phyloP scores from a whole-genome alignment of 2,797 vertebrate genomes.

The Anguilla marmorata region DNA sequence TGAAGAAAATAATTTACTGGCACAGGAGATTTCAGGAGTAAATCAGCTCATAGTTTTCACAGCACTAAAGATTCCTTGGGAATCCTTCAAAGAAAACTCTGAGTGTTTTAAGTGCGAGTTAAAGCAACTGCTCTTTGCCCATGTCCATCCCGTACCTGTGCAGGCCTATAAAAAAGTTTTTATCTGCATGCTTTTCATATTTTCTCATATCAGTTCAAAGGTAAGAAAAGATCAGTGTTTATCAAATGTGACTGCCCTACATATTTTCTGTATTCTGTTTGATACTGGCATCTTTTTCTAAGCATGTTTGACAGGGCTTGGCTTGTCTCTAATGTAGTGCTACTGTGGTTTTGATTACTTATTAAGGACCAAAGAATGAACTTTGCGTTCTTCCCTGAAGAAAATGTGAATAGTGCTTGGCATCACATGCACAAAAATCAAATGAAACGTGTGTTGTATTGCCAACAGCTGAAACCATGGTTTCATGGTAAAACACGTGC shows the following conservation, averaged over 20 bases:
- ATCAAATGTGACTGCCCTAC: neutral
- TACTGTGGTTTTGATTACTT: neutral
- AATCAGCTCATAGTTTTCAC: neutral
- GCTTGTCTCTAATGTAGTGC: neutral
- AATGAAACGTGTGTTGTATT: neutral
- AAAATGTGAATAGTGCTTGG: neutral
- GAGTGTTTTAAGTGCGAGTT: neutral
- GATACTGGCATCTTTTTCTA: slow-evolving; percentile 3
- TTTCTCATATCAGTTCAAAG: neutral
- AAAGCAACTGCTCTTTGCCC: neutral
- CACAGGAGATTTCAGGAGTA: neutral
- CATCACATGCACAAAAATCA: neutral
- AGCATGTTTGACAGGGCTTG: neutral
- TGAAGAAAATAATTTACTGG: neutral
- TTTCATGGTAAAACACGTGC: neutral
- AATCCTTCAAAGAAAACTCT: slow-evolving; percentile 16
- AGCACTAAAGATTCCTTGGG: slow-evolving; percentile 8
- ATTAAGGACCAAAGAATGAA: neutral
- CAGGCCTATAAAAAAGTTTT: neutral
- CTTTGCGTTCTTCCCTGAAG: neutral
- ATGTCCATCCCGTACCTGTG: neutral
- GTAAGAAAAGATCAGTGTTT: neutral
- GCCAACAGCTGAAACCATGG: neutral
- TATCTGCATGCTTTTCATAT: neutral
- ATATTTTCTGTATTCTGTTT: slow-evolving; percentile 9